phyloP scores from a whole-genome alignment of 2,113 vertebrate genomes.

The Muntiacus reevesi region DNA sequence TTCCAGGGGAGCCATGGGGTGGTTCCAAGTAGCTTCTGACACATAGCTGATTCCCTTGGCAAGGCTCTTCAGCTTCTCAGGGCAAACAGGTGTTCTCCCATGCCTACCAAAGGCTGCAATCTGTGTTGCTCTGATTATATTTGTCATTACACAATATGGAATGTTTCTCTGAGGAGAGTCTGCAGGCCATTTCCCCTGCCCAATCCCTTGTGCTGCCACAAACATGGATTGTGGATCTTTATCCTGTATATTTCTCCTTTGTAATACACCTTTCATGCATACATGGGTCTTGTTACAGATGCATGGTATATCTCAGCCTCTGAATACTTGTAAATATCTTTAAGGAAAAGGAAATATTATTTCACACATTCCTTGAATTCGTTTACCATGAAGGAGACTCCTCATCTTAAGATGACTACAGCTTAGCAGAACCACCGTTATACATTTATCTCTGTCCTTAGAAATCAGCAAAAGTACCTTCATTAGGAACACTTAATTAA shows the following conservation, averaged over 20 bases:
- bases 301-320: neutral
- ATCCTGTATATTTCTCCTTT: neutral
- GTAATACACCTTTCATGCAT: neutral
- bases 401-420: neutral
- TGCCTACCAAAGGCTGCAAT: neutral
- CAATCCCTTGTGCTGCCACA: neutral
- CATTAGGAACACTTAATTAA: conserved; percentile 2
- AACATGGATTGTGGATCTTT: neutral
- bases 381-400: neutral
- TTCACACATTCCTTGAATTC: neutral
- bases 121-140: neutral
- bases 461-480: neutral
- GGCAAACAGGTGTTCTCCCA: neutral
- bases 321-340: neutral
- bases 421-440: neutral
- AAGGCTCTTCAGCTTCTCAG: neutral
- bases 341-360: neutral
- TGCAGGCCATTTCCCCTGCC: neutral
- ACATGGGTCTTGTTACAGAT: neutral
- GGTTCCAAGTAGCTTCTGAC: neutral
- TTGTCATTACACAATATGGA: neutral
- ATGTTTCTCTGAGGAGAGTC: neutral
- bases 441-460: neutral
- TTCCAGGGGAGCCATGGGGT: neutral
- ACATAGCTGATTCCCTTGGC: neutral